A percentile compares a stretch with the other conserved stretches of the same genome.
phyloP scores from a whole-genome alignment of 2,888 invertebrate species.

The Epinotia nisella region DNA sequence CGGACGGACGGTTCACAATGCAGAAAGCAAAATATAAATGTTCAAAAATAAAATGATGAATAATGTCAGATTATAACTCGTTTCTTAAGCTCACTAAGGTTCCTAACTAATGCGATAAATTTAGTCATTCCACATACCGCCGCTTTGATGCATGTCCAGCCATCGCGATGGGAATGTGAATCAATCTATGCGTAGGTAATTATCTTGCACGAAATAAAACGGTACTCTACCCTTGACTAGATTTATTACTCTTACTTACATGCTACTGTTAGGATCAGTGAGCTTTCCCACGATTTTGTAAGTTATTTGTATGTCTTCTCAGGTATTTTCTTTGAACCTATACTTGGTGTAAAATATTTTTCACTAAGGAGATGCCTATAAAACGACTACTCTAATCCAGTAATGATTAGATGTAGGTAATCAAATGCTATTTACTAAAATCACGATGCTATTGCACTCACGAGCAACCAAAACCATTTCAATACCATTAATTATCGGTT shows the following conservation, averaged over 20 bases:
- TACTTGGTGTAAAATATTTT: neutral
- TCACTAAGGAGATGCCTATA: neutral
- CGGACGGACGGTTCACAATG: too few relatives aligned
- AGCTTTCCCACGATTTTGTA: slow-evolving; percentile 22
- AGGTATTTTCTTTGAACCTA: neutral
- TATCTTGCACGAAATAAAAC: slow-evolving; percentile 34
- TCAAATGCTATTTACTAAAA: too few relatives aligned
- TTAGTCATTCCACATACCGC: slow-evolving; percentile 34
- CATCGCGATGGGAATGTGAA: slow-evolving; percentile 36
- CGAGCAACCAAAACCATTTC: too few relatives aligned
- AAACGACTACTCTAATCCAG: neutral
- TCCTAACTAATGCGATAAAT: slow-evolving; percentile 15
- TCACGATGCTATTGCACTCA: too few relatives aligned
- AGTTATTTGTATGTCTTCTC: neutral
- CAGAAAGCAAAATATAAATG: too few relatives aligned
- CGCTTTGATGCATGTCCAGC: slow-evolving; percentile 34
- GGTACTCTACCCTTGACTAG: slow-evolving; percentile 37
- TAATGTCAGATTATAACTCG: too few relatives aligned
- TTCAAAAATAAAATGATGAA: too few relatives aligned
- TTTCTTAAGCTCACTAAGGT: neutral
- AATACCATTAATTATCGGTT: too few relatives aligned
- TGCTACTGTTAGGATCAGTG: neutral
- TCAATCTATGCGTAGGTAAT: slow-evolving; percentile 33
- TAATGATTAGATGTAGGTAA: too few relatives aligned
- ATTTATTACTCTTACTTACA: slow-evolving; percentile 28